phyloP scores from a whole-genome alignment of 2,888 invertebrate genomes.

The Enchytraeus crypticus region DNA sequence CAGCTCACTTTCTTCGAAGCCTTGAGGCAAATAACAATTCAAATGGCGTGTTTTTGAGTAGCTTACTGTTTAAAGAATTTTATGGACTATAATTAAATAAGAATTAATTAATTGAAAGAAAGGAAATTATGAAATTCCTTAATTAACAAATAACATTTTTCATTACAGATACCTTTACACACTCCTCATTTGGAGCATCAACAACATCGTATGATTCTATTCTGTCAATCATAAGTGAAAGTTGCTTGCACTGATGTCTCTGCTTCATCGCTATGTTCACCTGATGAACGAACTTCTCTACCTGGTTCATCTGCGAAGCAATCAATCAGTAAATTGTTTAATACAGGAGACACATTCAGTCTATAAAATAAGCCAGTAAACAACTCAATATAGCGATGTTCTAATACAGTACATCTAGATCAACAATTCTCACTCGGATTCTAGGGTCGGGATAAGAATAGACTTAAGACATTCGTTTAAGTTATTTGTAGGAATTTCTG shows the following conservation, averaged over 20 bases:
- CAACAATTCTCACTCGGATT: background rate
- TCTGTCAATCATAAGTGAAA: slow-evolving; percentile 66
- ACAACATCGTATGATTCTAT: slow-evolving; percentile 79
- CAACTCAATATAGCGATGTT: background rate
- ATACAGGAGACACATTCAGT: background rate
- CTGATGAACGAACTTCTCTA: slow-evolving; percentile 68
- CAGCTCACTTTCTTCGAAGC: no score
- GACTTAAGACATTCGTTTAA: no score
- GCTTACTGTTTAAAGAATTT: no score
- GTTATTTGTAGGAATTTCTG: no score
- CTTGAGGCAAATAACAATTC: no score
- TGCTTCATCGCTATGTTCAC: slow-evolving; percentile 69
- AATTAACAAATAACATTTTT: no score
- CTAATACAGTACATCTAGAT: background rate
- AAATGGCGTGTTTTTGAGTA: no score
- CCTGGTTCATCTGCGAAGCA: slow-evolving; percentile 59
- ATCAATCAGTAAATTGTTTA: background rate
- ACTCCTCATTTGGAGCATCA: slow-evolving; percentile 57
- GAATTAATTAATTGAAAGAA: no score
- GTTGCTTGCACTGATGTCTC: slow-evolving; percentile 67
- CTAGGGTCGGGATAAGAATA: no score
- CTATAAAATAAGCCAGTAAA: background rate
- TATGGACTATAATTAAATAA: no score
- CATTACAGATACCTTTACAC: slow-evolving; percentile 43
- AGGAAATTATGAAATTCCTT: no score